Conservation (phyloP, 2,113 vertebrate species). For the Camelus dromedarius region DNA sequence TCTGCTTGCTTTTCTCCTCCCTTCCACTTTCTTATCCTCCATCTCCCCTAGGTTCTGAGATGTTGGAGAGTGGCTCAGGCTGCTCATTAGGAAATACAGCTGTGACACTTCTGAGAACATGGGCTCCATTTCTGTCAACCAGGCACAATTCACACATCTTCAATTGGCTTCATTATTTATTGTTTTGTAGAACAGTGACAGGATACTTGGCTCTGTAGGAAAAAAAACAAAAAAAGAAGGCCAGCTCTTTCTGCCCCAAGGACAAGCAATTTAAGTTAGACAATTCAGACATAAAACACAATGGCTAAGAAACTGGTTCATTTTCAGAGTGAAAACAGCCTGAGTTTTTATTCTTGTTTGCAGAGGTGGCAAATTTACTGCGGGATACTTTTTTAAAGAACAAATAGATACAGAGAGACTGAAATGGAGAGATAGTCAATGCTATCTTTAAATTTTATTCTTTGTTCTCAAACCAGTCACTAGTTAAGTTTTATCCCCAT, state of each 20-base stretch:
- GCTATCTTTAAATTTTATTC: neutral
- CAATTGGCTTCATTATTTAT: conserved; percentile 72
- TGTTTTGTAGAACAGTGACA: conserved; percentile 59
- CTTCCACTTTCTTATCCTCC: neutral
- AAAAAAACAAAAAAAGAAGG: neutral
- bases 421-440: neutral
- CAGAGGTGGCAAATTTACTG: neutral
- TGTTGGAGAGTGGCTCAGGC: neutral
- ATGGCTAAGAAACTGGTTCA: conserved; percentile 54
- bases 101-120: neutral
- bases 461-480: neutral
- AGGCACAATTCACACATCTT: conserved; percentile 36
- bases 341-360: conserved; percentile 58
- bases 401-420: neutral
- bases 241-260: conserved; percentile 4
- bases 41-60: neutral
- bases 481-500: neutral
- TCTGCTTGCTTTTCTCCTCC: neutral
- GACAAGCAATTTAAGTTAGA: conserved; percentile 70
- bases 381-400: neutral
- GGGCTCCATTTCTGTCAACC: conserved; percentile 30
- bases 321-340: conserved; percentile 36
- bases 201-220: conserved; percentile 12
- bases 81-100: neutral
- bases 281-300: conserved; percentile 70